Evolutionary conservation across 2,888 invertebrate genomes (phyloP).

Genomic region (Chrysolina haemoptera): DNA sequence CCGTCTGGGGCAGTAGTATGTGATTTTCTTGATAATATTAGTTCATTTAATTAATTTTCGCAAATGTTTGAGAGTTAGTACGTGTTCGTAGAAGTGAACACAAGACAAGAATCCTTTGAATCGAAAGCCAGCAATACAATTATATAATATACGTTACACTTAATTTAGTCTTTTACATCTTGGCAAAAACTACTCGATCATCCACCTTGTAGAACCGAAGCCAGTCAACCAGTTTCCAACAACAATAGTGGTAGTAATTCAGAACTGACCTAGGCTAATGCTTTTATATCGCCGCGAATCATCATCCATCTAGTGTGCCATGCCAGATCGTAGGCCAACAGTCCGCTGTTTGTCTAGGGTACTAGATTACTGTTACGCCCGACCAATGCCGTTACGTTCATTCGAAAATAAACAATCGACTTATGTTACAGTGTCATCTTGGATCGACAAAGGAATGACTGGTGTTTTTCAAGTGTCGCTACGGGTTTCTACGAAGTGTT

Average conservation of each 20-base stretch:
- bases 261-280: constrained; percentile 41
- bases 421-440: not conserved
- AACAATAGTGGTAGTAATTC: constrained; percentile 31
- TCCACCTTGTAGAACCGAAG: constrained; percentile 4
- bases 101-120: no score
- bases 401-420: constrained; percentile 13
- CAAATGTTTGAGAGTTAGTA: no score
- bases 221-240: constrained; percentile 30
- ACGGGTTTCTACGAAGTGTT: not conserved
- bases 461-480: not conserved
- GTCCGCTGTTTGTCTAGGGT: constrained; percentile 45
- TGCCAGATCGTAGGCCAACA: constrained; percentile 25
- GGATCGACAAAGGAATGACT: not conserved
- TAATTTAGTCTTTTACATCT: not conserved
- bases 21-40: no score
- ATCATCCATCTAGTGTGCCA: constrained; percentile 27
- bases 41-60: no score
- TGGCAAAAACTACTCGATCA: not conserved
- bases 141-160: not conserved
- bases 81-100: no score
- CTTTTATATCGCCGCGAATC: constrained; percentile 32
- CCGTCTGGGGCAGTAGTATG: no score
- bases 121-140: no score
- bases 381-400: constrained; percentile 10
- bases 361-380: constrained; percentile 48